Conservation (phyloP, 2,113 vertebrate genomes). For the Channa maculata region DNA sequence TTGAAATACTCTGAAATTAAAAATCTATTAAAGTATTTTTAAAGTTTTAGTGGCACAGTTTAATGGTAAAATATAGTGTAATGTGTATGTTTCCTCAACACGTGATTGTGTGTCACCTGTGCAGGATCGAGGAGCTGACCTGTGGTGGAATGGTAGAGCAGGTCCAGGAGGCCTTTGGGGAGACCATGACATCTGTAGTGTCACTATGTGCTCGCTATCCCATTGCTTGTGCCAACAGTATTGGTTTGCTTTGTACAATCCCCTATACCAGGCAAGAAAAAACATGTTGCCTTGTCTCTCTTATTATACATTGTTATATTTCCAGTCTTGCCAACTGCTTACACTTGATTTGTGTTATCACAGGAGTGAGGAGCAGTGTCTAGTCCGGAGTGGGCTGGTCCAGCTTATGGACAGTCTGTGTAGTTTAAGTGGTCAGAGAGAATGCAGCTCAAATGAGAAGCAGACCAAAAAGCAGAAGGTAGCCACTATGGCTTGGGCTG, state of each 20-base stretch:
- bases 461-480: conserved; percentile 98
- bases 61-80: neutral
- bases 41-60: neutral
- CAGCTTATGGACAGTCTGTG: conserved; percentile 97
- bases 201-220: conserved; percentile 96
- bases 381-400: conserved; percentile 96
- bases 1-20: neutral
- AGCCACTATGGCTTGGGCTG: conserved; percentile 98
- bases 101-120: conserved; percentile 35
- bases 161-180: conserved; percentile 97
- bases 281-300: neutral
- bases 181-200: conserved; percentile 99
- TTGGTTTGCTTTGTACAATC: conserved; percentile 95
- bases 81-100: neutral
- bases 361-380: conserved; percentile 97
- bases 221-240: conserved; percentile 98
- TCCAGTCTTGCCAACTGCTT: neutral
- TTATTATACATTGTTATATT: neutral
- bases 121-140: conserved; percentile 94
- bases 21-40: neutral
- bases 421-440: conserved; percentile 94
- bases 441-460: conserved; percentile 94
- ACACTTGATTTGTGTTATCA: neutral
- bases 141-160: conserved; percentile 99
- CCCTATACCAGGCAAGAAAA: conserved; percentile 92